Evolutionary conservation across 2,888 invertebrate species (phyloP).

Genomic region (Buathra laborator): DNA sequence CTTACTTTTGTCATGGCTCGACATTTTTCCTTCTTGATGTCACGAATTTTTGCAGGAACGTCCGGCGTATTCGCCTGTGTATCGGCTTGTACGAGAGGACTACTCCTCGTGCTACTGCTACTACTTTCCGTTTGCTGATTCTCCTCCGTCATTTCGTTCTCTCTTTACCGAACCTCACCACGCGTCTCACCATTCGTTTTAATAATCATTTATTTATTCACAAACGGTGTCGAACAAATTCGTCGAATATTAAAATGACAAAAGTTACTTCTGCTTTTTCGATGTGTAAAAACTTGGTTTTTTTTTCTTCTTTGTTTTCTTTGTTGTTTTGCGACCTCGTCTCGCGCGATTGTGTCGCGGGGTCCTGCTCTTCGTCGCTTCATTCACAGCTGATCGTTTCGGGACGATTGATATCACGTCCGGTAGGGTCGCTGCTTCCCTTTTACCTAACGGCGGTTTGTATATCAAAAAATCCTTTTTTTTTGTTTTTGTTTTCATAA

Average conservation of each 20-base stretch:
- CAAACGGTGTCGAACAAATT: slow-evolving; percentile 13
- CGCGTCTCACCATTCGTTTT: not conserved
- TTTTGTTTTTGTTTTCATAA: too few relatives aligned
- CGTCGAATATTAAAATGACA: not conserved
- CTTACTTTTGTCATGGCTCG: slow-evolving; percentile 90
- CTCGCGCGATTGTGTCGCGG: slow-evolving; percentile 9
- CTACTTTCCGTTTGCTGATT: slow-evolving; percentile 80
- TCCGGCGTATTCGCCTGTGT: slow-evolving; percentile 77
- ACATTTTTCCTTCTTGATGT: slow-evolving; percentile 88
- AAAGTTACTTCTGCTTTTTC: not conserved
- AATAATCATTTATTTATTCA: slow-evolving; percentile 18
- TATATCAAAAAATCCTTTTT: too few relatives aligned
- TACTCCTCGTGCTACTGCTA: slow-evolving; percentile 64
- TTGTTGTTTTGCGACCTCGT: not conserved
- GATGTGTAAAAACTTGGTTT: slow-evolving; percentile 9
- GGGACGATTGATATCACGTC: slow-evolving; percentile 3
- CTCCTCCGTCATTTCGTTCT: slow-evolving; percentile 87
- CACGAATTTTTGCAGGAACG: slow-evolving; percentile 86
- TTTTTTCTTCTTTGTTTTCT: not conserved
- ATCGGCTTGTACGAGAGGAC: slow-evolving; percentile 83
- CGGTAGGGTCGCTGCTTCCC: slow-evolving; percentile 27
- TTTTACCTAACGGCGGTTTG: not conserved
- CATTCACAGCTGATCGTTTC: slow-evolving; percentile 32
- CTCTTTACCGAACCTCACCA: not conserved
- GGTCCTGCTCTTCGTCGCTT: not conserved